A percentile compares a stretch with the other conserved stretches of the same genome.
Conservation (phyloP, 2,113 vertebrate species). For the Salminus brasiliensis region DNA sequence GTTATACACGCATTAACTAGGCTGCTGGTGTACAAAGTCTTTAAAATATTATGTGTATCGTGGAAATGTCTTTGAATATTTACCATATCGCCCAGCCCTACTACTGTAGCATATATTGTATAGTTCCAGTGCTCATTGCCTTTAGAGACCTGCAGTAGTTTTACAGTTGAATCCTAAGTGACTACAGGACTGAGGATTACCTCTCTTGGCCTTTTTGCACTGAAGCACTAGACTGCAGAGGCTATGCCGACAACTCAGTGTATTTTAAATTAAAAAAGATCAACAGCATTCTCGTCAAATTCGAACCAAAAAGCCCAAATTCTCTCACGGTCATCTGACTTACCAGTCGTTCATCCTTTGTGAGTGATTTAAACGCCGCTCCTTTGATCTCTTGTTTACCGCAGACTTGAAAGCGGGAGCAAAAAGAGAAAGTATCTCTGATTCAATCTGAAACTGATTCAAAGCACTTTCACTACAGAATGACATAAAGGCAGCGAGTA, state of each 20-base stretch:
- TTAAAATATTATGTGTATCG: too few species aligned
- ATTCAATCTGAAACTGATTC: slow-evolving; percentile 61
- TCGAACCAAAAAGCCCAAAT: background rate
- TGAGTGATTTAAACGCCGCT: slow-evolving; percentile 60
- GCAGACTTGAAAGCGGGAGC: slow-evolving; percentile 57
- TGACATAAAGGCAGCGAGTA: slow-evolving; percentile 36
- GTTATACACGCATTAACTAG: too few species aligned
- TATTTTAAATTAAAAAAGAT: slow-evolving; percentile 24
- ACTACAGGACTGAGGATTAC: background rate
- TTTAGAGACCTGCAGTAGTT: too few species aligned
- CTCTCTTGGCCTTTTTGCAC: too few species aligned
- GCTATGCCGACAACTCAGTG: background rate
- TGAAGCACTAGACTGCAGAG: background rate
- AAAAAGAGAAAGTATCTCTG: slow-evolving; percentile 51
- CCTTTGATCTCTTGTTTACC: slow-evolving; percentile 61
- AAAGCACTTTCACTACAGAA: slow-evolving; percentile 44
- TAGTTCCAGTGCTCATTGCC: background rate
- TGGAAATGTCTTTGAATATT: too few species aligned
- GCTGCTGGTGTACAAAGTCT: too few species aligned
- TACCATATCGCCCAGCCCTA: too few species aligned
- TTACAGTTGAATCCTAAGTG: too few species aligned
- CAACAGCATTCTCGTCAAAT: slow-evolving; percentile 13
- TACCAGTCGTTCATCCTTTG: slow-evolving; percentile 3
- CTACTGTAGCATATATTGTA: too few species aligned
- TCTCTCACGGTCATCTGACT: slow-evolving; percentile 14